These are phyloP conservation scores for Apis florea DNA, from an alignment of 1,140 invertebrate species.

Conservation along the genomic window DNA sequence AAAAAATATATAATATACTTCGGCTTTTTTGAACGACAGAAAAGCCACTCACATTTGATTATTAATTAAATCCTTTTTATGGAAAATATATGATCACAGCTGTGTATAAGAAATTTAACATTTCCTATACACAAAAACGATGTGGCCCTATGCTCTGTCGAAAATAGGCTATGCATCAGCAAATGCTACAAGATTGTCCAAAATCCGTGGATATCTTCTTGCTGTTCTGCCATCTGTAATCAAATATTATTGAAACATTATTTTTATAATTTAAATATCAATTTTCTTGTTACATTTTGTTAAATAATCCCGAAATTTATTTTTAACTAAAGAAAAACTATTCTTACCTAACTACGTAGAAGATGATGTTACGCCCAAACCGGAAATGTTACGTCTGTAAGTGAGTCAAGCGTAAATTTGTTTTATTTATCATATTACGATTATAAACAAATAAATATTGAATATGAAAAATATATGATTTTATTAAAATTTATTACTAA, in stretches of 20 bases:
- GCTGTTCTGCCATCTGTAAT: constrained; percentile 69
- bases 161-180: constrained; percentile 45
- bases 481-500: not conserved
- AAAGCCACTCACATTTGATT: constrained; percentile 69
- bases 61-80: constrained; percentile 68
- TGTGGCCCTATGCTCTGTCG: constrained; percentile 34
- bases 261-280: constrained; percentile 52
- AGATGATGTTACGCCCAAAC: constrained; percentile 55
- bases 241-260: constrained; percentile 61
- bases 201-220: constrained; percentile 65
- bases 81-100: constrained; percentile 66
- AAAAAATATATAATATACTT: constrained; percentile 36
- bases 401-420: constrained; percentile 43
- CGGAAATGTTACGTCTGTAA: constrained; percentile 53
- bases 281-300: constrained; percentile 56
- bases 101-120: constrained; percentile 63
- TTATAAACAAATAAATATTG: not conserved
- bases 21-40: constrained; percentile 58
- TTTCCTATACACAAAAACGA: constrained; percentile 61
- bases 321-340: constrained; percentile 47
- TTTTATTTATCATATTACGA: not conserved
- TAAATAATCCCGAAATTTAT: constrained; percentile 34
- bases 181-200: constrained; percentile 49
- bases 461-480: not conserved
- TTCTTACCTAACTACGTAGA: constrained; percentile 71